Evolutionary conservation across 2,113 vertebrate species (phyloP).

Genomic region (Rhynchomys soricoides): DNA sequence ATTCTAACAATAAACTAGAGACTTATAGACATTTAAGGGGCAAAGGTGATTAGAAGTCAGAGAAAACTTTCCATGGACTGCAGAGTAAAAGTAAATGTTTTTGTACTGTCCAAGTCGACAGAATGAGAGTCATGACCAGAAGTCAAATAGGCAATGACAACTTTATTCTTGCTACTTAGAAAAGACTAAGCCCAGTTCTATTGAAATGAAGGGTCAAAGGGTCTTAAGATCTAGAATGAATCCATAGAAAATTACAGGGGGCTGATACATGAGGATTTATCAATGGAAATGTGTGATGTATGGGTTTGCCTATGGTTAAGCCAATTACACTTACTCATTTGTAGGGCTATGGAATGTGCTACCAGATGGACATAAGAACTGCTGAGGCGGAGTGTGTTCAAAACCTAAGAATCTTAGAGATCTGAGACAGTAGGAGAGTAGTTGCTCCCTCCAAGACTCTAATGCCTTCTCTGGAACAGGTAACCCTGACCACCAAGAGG

Average conservation of each 20-base stretch:
- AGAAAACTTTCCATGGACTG: neutral
- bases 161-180: neutral
- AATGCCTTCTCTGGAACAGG: too few species aligned
- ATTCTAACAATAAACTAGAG: neutral
- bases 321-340: neutral
- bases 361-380: too few species aligned
- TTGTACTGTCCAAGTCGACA: neutral
- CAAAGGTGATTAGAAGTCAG: neutral
- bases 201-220: neutral
- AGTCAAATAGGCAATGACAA: neutral
- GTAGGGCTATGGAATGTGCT: too few species aligned
- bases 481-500: too few species aligned
- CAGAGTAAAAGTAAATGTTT: neutral
- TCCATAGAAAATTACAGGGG: neutral
- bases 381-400: too few species aligned
- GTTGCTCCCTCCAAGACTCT: too few species aligned
- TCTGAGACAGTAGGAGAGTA: too few species aligned
- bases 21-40: neutral
- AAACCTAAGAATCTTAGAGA: too few species aligned
- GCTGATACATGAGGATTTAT: neutral
- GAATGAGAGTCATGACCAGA: neutral
- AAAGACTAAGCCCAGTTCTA: neutral
- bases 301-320: neutral
- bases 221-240: neutral
- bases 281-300: neutral